Base-by-base conservation (phyloP, 2,888 invertebrate genomes). In the Diachrysia chrysitis region DNA sequence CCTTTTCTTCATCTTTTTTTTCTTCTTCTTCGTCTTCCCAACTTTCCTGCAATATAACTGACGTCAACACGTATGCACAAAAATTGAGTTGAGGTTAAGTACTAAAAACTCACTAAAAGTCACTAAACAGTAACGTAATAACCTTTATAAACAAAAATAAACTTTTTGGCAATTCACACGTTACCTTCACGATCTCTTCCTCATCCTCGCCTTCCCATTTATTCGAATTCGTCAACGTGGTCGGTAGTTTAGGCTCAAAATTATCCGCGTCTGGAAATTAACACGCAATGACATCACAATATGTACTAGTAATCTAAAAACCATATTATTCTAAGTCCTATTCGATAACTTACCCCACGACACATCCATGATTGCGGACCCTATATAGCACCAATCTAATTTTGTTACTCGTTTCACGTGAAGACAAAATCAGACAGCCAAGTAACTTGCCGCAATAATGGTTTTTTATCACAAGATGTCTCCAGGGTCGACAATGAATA, bases 11-110 rank as follows among this genome's bases (percentile, higher is more conserved):
- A 83, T 97, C 97, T 86, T 97, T 97, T 87, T 97, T 97, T 85
- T 97, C 97, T 85, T 98, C 98, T 87, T 98, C 97, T 54, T 98
- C 98, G 93, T 98, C 98, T 90, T 99, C 99, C 99, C 99, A 99
- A 91, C 97, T 98, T 87, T 99, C 99, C 98, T 99, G 92, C 81
- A 91, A 92, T 83, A 83, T n/a, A 69, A 85, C 83, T 87, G 88
- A 93, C 90, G 89, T 92, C 93, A 94, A 93, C 94, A 94, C 94
- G 89, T 92, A 90, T 74, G 89, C 90, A 88, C 89, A 83, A 71
- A 72, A 78, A 85, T 80, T 91, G 90, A 95, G 94, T 80, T 91
- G 90, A 95, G 94, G 95, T 95, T 94, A 95, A 86, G 85, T 85
- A 71, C 71, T 63, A 79, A 83, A 78, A 70, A 68, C 72, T 67